Evolutionary conservation across 2,888 invertebrate genomes (phyloP), one percentile per base, ranked within the genome.

Genomic region (Sepioteuthis lessoniana): DNA sequence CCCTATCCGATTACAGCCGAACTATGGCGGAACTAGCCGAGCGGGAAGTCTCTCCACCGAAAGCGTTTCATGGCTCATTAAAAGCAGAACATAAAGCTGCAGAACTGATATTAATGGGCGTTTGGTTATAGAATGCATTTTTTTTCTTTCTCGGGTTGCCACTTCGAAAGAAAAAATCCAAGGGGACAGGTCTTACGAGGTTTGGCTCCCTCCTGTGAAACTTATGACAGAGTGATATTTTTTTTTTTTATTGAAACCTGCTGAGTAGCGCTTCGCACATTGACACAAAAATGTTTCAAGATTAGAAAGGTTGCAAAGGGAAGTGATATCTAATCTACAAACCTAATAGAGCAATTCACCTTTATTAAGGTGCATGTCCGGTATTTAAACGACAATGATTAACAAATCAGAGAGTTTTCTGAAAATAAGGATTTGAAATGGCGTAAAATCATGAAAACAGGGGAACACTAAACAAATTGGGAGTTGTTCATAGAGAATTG

Each of bases 1-100:
- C 76, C 76, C n/a, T 76, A 76, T 76, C 76, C 76, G 76, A 76
- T 76, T 76, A 76, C 76, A 76, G 76, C 76, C 76, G 76, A 76
- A 76, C 76, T 76, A 35, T n/a, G 76, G 76, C 76, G 76, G 76
- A 76, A 76, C 76, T 76, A 76, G n/a, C 76, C 76, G 76, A 76
- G 76, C 76, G 76, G 76, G 76, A 76, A 76, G 76, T 76, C 76
- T 76, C 76, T 76, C 35, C 76, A n/a, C 76, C 76, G 35, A 76
- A 76, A 76, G 76, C n/a, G n/a, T 76, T 76, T 76, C 76, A 76
- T 76, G 76, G n/a, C 76, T 76, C 76, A 76, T 76, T 76, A 76
- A 76, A 76, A 76, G 76, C n/a, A 2, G 76, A 76, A 76, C 76
- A 76, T 76, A 76, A 76, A 76, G 76, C n/a, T 76, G 76, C 76